phyloP scores from a whole-genome alignment of 2,888 invertebrate genomes.

The Xestoiulus laeticollis region DNA sequence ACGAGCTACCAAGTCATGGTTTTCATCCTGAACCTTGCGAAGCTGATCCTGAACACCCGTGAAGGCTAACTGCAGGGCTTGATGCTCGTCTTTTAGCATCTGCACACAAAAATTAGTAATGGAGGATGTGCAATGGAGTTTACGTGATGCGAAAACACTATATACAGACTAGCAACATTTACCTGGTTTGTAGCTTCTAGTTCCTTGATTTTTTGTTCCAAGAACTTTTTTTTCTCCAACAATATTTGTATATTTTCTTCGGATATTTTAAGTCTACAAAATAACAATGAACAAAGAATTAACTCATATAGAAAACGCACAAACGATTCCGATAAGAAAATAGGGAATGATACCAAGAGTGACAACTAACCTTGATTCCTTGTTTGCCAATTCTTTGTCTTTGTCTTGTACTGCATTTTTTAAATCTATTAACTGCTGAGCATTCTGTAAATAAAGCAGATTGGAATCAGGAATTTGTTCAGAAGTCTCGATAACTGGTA shows the following conservation, averaged over 20 bases:
- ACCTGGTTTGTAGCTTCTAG: conserved; percentile 79
- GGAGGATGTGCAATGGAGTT: background rate
- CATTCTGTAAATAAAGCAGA: conserved; percentile 68
- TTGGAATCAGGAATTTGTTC: background rate
- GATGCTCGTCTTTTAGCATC: conserved; percentile 91
- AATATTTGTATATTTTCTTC: conserved; percentile 59
- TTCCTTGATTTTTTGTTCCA: conserved; percentile 61
- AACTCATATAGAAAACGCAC: background rate
- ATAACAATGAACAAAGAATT: background rate
- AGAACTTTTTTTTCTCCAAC: conserved; percentile 56
- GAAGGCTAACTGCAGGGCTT: conserved; percentile 91
- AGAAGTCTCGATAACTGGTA: too few species aligned
- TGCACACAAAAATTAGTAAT: conserved; percentile 62
- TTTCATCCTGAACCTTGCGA: conserved; percentile 81
- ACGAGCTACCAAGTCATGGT: conserved; percentile 82
- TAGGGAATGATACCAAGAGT: background rate
- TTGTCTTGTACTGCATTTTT: conserved; percentile 86
- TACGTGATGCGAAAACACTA: too few species aligned
- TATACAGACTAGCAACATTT: background rate
- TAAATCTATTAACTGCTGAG: conserved; percentile 91
- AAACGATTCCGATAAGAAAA: background rate
- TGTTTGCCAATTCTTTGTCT: conserved; percentile 77
- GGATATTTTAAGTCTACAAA: conserved; percentile 59
- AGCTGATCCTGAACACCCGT: conserved; percentile 89
- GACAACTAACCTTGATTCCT: conserved; percentile 74